Conservation (phyloP, 2,113 vertebrate genomes). For the Xiphorhynchus elegans region DNA sequence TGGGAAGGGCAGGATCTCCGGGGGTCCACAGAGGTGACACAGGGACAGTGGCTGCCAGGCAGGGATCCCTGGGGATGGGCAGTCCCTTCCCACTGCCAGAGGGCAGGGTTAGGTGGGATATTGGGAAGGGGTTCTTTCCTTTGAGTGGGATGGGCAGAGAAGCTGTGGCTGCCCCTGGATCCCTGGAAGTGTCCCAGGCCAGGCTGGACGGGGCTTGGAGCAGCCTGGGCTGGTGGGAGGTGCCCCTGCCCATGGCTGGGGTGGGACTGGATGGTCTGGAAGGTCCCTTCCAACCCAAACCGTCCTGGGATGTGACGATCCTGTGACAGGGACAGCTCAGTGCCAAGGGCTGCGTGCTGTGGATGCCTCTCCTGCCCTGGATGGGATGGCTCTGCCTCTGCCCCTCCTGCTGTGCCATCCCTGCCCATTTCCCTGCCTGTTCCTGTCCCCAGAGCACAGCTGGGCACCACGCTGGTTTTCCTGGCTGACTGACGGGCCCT, state of each 20-base stretch:
- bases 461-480: accelerated
- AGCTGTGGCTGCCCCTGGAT: background rate
- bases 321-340: background rate
- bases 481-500: accelerated
- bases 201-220: accelerated
- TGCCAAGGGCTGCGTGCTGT: background rate
- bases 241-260: background rate
- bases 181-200: background rate
- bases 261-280: background rate
- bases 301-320: background rate
- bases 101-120: background rate
- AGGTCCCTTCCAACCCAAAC: background rate
- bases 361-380: background rate
- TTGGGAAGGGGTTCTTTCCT: background rate
- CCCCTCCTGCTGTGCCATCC: accelerated
- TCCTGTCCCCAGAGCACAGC: background rate
- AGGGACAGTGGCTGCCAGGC: background rate
- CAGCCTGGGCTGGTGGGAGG: accelerated
- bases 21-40: background rate
- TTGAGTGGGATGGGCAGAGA: background rate
- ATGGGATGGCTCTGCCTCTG: background rate
- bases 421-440: accelerated
- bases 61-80: background rate
- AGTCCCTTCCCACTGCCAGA: background rate
- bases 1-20: background rate